Evolutionary conservation across 2,113 vertebrate species (phyloP), one percentile per base, ranked within the genome.

Genomic region (Eleginops maclovinus): DNA sequence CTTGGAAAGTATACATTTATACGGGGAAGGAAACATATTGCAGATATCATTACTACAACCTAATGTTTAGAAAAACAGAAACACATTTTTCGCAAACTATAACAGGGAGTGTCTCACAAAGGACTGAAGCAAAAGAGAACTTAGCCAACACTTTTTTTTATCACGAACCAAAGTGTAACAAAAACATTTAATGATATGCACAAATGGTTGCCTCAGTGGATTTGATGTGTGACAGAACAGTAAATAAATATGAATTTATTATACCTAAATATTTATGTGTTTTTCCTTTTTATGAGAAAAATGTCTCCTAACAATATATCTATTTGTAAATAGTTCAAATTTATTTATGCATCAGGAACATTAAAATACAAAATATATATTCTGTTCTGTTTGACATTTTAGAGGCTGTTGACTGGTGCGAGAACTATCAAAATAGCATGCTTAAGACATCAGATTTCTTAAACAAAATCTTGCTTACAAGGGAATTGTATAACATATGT

Each of bases 401-500:
- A 85, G 78, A 92, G 86, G 64, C 72, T 84, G 71, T 85, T 91
- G 89, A 92, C 77, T 61, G 78, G 82, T 67, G 89, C 86, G 76
- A 93, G 86, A 87, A 87, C 85, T 72, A 44, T 93, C 92, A 90
- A 91, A 88, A 87, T 28, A 89, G 91, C 93, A 92, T 93, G 89
- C 77, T 93, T 94, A 95, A 96, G 88, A 95, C 94, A 91, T 74
- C 87, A 93, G 96, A 99, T 97, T 99, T 99, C 96, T 99, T 96
- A 97, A 99, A 99, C 97, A 99, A 98, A 98, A 98, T 97, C 97
- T 95, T 96, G 92, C 92, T 95, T 95, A 95, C 83, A 77, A 76
- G 74, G 76, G 75, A 93, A 93, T 90, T 81, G 46, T 81, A 85
- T 89, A 87, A 86, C 67, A 10, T 96, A 97, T 96, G 94, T 96